Percentiles rank a stretch among this genome's conserved stretches.
These are phyloP conservation scores for Tretioscincus oriximinensis DNA, from an alignment of 2,113 vertebrate genomes.

Conservation along the genomic window DNA sequence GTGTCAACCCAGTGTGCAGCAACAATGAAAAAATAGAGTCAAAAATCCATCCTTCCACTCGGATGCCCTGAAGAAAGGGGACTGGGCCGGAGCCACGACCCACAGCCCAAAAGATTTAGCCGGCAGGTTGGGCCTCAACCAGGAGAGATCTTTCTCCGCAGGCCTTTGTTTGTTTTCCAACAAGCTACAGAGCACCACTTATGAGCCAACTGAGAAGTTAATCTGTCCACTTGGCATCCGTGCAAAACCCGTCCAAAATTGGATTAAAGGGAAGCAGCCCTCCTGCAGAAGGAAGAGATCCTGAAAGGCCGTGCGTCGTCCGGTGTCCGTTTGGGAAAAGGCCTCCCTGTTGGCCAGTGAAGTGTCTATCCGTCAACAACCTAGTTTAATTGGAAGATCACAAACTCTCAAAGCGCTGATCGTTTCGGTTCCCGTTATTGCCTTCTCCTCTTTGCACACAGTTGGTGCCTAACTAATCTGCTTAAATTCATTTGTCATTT, in stretches of 20 bases:
- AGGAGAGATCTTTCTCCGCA: conserved; percentile 44
- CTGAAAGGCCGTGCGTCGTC: too few species aligned
- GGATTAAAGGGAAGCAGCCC: too few species aligned
- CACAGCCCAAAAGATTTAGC: conserved; percentile 53
- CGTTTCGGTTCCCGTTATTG: too few species aligned
- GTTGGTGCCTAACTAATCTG: too few species aligned
- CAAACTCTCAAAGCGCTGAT: too few species aligned
- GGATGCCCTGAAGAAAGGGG: conserved; percentile 62
- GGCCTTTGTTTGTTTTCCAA: conserved; percentile 23
- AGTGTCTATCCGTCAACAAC: too few species aligned
- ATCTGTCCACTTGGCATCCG: conserved; percentile 41
- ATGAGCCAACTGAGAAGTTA: conserved; percentile 34
- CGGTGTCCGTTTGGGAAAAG: too few species aligned
- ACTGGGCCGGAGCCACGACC: conserved; percentile 62
- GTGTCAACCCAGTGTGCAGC: background rate
- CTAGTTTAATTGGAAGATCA: too few species aligned
- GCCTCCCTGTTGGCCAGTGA: too few species aligned
- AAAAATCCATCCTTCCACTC: conserved; percentile 61
- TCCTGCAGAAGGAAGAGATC: background rate
- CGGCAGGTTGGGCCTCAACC: conserved; percentile 54
- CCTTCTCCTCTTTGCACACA: too few species aligned
- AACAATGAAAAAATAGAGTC: conserved; percentile 59
- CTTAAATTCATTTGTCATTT: too few species aligned
- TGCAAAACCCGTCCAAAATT: too few species aligned
- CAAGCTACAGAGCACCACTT: conserved; percentile 40